These are phyloP conservation scores for Tetraodon nigroviridis DNA, from an alignment of 2,113 vertebrate species.

Conservation along the genomic window DNA sequence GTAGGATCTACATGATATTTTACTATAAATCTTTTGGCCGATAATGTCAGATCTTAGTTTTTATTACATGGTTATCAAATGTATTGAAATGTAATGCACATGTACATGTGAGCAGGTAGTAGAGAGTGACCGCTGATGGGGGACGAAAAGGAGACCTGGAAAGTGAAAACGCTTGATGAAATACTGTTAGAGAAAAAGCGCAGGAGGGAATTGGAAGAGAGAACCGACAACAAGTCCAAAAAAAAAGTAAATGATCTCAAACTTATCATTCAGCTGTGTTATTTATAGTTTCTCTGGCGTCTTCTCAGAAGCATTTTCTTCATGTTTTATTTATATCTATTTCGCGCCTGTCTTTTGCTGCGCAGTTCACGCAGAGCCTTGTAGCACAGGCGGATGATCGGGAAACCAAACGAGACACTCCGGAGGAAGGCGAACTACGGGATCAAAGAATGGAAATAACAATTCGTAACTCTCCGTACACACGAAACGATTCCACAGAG, in stretches of 20 bases:
- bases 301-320: not conserved
- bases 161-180: slow-evolving; percentile 99
- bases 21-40: not conserved
- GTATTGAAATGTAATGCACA: not conserved
- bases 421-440: slow-evolving; percentile 96
- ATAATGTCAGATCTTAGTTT: not conserved
- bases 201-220: slow-evolving; percentile 93
- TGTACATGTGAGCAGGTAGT: slow-evolving; percentile 65
- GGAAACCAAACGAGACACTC: slow-evolving; percentile 94
- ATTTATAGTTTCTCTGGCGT: not conserved
- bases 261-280: not conserved
- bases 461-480: slow-evolving; percentile 92
- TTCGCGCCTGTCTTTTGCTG: slow-evolving; percentile 6
- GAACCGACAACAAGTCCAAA: slow-evolving; percentile 83
- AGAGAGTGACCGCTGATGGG: slow-evolving; percentile 86
- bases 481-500: slow-evolving; percentile 90
- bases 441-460: slow-evolving; percentile 99
- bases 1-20: too few relatives aligned
- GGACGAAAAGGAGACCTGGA: slow-evolving; percentile 99
- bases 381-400: slow-evolving; percentile 91
- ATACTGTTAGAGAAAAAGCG: slow-evolving; percentile 97
- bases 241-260: slow-evolving; percentile 84
- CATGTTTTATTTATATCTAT: not conserved
- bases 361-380: slow-evolving; percentile 53
- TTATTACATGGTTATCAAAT: not conserved